These are phyloP conservation scores for Philhelius pedissequus DNA, from an alignment of 2,888 invertebrate species.

Conservation along the genomic window DNA sequence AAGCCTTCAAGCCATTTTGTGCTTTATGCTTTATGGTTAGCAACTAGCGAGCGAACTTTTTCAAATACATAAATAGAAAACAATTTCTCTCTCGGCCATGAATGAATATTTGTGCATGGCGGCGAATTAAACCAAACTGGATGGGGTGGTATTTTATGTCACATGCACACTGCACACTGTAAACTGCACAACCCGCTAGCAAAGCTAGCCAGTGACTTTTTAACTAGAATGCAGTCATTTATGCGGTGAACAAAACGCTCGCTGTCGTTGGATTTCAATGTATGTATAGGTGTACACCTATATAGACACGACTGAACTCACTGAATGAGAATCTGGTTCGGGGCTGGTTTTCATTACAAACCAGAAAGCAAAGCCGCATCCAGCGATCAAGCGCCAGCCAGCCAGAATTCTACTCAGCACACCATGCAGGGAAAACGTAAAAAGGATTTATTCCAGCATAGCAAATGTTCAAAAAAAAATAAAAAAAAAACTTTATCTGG, in stretches of 20 bases:
- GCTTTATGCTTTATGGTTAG: neutral
- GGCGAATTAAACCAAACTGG: slow-evolving; percentile 6
- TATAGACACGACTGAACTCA: no score
- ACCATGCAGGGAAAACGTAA: slow-evolving; percentile 44
- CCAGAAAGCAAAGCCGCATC: neutral
- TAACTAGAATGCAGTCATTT: slow-evolving; percentile 60
- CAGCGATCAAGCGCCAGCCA: neutral
- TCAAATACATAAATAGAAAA: slow-evolving; percentile 39
- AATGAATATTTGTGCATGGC: neutral
- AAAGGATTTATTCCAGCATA: slow-evolving; percentile 28
- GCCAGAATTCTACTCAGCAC: neutral
- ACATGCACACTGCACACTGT: no score
- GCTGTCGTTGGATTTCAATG: neutral
- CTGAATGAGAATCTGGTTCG: slow-evolving; percentile 15
- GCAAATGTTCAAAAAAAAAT: slow-evolving; percentile 11
- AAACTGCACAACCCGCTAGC: slow-evolving; percentile 16
- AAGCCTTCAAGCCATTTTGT: neutral
- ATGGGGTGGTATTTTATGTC: slow-evolving; percentile 32
- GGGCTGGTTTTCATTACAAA: slow-evolving; percentile 14
- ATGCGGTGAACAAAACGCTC: slow-evolving; percentile 48
- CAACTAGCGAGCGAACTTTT: no score
- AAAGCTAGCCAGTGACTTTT: slow-evolving; percentile 39
- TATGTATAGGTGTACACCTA: no score
- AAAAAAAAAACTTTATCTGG: slow-evolving; percentile 21
- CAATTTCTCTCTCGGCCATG: neutral